Evolutionary conservation across 2,113 vertebrate genomes (phyloP).

Genomic region (Myrmecobius fasciatus): DNA sequence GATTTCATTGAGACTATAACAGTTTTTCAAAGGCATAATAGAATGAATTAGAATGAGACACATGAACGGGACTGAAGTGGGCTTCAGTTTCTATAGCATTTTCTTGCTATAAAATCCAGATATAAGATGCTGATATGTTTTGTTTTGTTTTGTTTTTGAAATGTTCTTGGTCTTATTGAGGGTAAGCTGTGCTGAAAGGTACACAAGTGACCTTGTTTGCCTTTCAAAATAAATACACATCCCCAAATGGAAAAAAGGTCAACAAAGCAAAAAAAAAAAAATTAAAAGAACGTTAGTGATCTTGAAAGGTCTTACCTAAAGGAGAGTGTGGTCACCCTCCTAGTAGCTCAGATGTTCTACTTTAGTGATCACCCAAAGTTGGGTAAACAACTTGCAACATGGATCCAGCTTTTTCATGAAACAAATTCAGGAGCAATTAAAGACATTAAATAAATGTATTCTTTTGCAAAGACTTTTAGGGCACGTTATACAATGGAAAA

Average conservation of each 20-base stretch:
- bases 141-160: background rate
- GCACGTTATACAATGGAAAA: slow-evolving; percentile 33
- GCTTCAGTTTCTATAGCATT: background rate
- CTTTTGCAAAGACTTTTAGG: slow-evolving; percentile 43
- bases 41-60: background rate
- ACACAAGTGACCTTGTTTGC: background rate
- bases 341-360: slow-evolving; percentile 6
- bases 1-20: background rate
- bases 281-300: background rate
- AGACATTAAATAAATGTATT: slow-evolving; percentile 11
- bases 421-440: slow-evolving; percentile 37
- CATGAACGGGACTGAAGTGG: background rate
- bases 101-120: background rate
- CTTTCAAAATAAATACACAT: background rate
- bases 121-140: background rate
- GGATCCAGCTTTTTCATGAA: slow-evolving; percentile 49
- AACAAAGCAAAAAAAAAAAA: background rate
- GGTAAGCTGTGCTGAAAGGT: slow-evolving; percentile 19
- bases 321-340: background rate
- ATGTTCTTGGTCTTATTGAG: slow-evolving; percentile 10
- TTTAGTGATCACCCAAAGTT: slow-evolving; percentile 38
- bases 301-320: background rate
- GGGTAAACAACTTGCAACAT: slow-evolving; percentile 46
- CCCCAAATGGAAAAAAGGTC: background rate
- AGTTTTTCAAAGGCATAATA: background rate